Evolutionary conservation across 2,797 vertebrate genomes (phyloP).

Genomic region (Pogonophryne albipinna): DNA sequence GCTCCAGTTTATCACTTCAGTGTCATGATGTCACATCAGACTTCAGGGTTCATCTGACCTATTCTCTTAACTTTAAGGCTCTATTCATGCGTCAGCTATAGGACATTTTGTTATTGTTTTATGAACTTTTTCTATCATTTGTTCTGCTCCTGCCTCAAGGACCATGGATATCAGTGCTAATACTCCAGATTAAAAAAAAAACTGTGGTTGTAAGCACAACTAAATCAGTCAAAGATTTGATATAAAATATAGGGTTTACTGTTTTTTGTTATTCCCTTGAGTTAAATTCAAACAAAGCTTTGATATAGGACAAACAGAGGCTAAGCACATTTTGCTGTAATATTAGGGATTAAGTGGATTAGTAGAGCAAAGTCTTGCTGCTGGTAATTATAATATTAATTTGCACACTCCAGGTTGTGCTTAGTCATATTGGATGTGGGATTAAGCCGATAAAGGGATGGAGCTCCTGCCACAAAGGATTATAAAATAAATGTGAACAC

Average conservation of each 20-base stretch:
- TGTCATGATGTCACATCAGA: constrained; percentile 67
- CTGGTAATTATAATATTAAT: constrained; percentile 41
- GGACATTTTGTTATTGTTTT: constrained; percentile 23
- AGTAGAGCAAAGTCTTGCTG: constrained; percentile 12
- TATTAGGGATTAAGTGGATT: constrained; percentile 45
- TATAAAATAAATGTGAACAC: constrained; percentile 17
- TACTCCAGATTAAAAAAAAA: constrained; percentile 18
- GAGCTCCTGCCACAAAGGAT: background rate
- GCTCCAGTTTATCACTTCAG: constrained; percentile 53
- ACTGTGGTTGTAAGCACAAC: background rate
- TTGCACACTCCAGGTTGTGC: constrained; percentile 34
- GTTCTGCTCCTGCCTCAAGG: constrained; percentile 35
- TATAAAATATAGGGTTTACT: background rate
- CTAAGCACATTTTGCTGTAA: constrained; percentile 7
- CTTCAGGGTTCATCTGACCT: constrained; percentile 58
- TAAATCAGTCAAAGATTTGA: constrained; percentile 18
- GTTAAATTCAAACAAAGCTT: constrained; percentile 38
- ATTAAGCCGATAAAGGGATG: constrained; percentile 24
- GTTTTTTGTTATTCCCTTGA: constrained; percentile 23
- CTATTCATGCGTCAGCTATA: constrained; percentile 18
- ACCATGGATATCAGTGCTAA: constrained; percentile 23
- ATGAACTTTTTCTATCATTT: constrained; percentile 35
- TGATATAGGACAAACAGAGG: background rate
- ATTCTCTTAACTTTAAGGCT: constrained; percentile 44
- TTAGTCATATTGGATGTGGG: constrained; percentile 34